Evolutionary conservation across 1,140 invertebrate species (phyloP).

Genomic region (Ctenoplectra terminalis): DNA sequence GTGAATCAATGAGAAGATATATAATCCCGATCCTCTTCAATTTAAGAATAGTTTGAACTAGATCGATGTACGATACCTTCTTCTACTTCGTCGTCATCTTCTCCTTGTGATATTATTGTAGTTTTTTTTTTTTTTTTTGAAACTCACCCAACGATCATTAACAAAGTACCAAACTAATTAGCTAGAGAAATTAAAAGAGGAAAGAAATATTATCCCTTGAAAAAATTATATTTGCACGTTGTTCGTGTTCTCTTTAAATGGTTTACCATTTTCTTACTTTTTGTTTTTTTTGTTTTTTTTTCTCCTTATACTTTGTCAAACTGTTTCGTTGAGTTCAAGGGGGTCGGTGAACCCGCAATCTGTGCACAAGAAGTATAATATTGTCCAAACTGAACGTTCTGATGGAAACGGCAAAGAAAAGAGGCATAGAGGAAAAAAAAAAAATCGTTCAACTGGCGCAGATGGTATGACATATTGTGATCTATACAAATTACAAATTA

Average conservation of each 20-base stretch:
- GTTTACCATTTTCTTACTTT: no score
- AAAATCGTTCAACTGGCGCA: constrained; percentile 76
- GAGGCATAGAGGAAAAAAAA: constrained; percentile 56
- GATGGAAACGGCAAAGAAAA: constrained; percentile 68
- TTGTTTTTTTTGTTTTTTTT: constrained; percentile 1
- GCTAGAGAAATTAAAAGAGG: background rate
- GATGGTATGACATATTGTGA: constrained; percentile 81
- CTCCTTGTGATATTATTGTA: constrained; percentile 38
- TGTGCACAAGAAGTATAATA: constrained; percentile 57
- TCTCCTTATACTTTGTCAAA: constrained; percentile 39
- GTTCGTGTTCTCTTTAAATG: background rate
- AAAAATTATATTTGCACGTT: background rate
- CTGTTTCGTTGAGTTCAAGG: constrained; percentile 51
- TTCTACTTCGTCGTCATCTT: constrained; percentile 20
- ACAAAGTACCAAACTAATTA: background rate
- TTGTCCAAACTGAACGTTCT: constrained; percentile 66
- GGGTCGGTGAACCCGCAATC: constrained; percentile 52
- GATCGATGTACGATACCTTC: background rate
- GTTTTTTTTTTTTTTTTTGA: constrained; percentile 22
- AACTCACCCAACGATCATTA: constrained; percentile 3
- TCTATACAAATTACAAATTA: constrained; percentile 79
- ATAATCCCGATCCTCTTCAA: constrained; percentile 53
- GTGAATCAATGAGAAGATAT: constrained; percentile 42
- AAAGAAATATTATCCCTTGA: background rate
- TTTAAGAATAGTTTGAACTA: constrained; percentile 53